Conservation (phyloP, 2,888 invertebrate species). For the Cephus pygmeus region DNA sequence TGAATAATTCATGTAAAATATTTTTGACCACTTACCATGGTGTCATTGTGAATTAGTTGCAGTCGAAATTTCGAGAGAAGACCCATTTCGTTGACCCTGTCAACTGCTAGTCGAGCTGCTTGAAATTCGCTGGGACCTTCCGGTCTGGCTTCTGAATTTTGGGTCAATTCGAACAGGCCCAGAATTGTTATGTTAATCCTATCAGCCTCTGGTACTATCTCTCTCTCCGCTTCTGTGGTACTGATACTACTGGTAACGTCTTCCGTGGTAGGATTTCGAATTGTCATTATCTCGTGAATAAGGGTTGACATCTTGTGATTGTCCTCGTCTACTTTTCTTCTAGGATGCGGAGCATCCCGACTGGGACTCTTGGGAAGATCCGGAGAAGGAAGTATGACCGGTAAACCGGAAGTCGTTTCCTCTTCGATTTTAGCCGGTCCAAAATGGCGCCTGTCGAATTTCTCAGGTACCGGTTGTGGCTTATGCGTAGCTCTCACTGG, state of each 20-base stretch:
- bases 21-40: slow-evolving; percentile 74
- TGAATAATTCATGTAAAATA: background rate
- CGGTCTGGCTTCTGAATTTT: slow-evolving; percentile 72
- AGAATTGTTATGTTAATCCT: slow-evolving; percentile 70
- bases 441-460: slow-evolving; percentile 58
- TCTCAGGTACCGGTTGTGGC: slow-evolving; percentile 43
- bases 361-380: slow-evolving; percentile 50
- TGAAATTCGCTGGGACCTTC: slow-evolving; percentile 81
- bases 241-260: background rate
- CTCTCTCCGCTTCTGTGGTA: background rate
- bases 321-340: background rate
- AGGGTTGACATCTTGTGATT: too few species aligned
- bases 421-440: slow-evolving; percentile 47
- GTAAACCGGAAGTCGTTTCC: background rate
- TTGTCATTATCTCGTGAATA: too few species aligned
- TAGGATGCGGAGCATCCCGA: slow-evolving; percentile 33
- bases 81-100: slow-evolving; percentile 79
- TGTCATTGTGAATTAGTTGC: slow-evolving; percentile 84
- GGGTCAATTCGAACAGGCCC: slow-evolving; percentile 84
- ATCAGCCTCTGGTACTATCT: background rate
- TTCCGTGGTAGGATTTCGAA: too few species aligned
- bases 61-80: slow-evolving; percentile 80
- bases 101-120: slow-evolving; percentile 83
- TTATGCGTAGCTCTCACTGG: slow-evolving; percentile 38
- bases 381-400: slow-evolving; percentile 16